These are phyloP conservation scores for Arothron firmamentum DNA, from an alignment of 2,113 vertebrate genomes.

Conservation along the genomic window DNA sequence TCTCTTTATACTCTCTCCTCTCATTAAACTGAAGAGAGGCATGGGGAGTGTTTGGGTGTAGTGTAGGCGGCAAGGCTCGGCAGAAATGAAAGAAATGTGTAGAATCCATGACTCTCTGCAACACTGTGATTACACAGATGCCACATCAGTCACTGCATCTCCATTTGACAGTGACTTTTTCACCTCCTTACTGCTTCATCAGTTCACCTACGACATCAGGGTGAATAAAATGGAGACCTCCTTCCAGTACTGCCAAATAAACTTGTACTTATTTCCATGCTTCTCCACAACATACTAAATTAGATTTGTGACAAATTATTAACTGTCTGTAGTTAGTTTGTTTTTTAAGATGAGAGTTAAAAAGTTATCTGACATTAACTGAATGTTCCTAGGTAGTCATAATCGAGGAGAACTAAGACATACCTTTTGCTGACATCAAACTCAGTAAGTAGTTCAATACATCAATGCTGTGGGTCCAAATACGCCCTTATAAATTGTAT, in stretches of 20 bases:
- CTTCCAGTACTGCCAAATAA: constrained; percentile 28
- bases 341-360: constrained; percentile 9
- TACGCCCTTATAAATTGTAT: constrained; percentile 63
- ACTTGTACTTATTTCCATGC: constrained; percentile 35
- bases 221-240: constrained; percentile 28
- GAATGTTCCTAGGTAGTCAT: constrained; percentile 17
- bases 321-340: constrained; percentile 49
- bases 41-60: constrained; percentile 24
- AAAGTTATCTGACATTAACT: constrained; percentile 11
- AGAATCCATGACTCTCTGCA: constrained; percentile 28
- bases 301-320: constrained; percentile 43
- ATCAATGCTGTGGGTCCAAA: constrained; percentile 56
- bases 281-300: constrained; percentile 34
- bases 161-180: constrained; percentile 21
- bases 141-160: constrained; percentile 26
- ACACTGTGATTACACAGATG: constrained; percentile 36
- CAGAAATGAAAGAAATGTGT: constrained; percentile 29
- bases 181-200: constrained; percentile 38
- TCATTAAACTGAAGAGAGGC: constrained; percentile 22
- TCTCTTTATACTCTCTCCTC: constrained; percentile 22
- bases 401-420: constrained; percentile 14
- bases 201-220: constrained; percentile 5
- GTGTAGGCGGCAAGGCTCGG: constrained; percentile 31
- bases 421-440: constrained; percentile 54
- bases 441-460: constrained; percentile 64